A percentile compares a stretch with the other conserved stretches of the same genome.
Conservation (phyloP, 2,888 invertebrate genomes). For the Tetheella fluctuosa region DNA sequence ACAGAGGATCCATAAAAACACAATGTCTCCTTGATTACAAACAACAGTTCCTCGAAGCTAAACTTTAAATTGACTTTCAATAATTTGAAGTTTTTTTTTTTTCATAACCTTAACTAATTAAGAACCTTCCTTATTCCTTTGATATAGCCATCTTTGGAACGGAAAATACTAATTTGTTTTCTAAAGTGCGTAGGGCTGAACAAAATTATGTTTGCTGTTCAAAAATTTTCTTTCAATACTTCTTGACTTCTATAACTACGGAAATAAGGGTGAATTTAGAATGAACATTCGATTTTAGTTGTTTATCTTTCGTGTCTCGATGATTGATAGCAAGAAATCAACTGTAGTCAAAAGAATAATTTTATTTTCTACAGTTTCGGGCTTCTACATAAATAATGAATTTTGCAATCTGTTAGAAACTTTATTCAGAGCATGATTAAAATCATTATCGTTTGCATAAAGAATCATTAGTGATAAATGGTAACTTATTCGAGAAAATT, state of each 20-base stretch:
- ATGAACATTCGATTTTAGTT: background rate
- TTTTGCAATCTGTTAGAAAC: background rate
- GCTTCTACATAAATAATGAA: conserved; percentile 9
- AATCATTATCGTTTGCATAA: conserved; percentile 2
- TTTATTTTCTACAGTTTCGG: background rate
- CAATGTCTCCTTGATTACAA: conserved; percentile 21
- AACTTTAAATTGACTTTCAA: conserved; percentile 38
- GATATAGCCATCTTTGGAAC: background rate
- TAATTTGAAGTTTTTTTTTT: conserved; percentile 20
- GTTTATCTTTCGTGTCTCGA: background rate
- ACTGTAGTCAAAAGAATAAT: conserved; percentile 7
- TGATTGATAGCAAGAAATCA: conserved; percentile 9
- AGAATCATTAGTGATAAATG: background rate
- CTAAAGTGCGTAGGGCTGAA: background rate
- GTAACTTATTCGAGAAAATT: background rate
- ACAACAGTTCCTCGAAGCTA: conserved; percentile 17
- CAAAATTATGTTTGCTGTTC: background rate
- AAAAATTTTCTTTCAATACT: background rate
- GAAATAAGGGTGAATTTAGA: background rate
- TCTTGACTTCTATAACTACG: background rate
- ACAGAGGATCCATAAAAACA: background rate
- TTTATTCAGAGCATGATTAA: conserved; percentile 6
- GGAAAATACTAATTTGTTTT: conserved; percentile 1
- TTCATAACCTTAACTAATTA: background rate
- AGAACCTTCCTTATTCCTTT: background rate